Evolutionary conservation across 2,888 invertebrate species (phyloP), one percentile per base, ranked within the genome.

Genomic region (Acrobasis consociella): DNA sequence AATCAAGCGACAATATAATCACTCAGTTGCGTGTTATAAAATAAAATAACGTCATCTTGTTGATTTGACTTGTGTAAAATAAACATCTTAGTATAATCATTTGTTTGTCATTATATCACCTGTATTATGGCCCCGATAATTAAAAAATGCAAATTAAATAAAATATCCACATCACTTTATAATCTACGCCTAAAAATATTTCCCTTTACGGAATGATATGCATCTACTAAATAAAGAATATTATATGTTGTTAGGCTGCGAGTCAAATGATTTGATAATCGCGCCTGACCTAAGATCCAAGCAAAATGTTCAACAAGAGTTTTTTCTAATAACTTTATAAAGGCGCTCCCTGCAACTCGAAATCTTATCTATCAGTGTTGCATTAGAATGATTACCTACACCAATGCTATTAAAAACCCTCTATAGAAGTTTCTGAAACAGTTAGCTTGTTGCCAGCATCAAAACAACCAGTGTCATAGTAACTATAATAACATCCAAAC

Each of bases 81-180:
- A 71, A 73, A 72, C 65, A 68, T 64, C 64, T 70, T 31, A 31
- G 31, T 31, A 67, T 63, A 62, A 15, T 56, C 22, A 42, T 17
- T n/a, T 42, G 42, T 51, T 51, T 52, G 17, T 60, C 60, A 60
- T 51, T 65, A 52, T 80, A 84, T 83, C 84, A 85, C 82, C 70
- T 76, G 78, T 75, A 66, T 73, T 83, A 86, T 85, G 86, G 85
- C 86, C 80, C 80, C 79, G 70, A 76, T 72, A 76, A 72, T 69
- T 64, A 38, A 59, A 78, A 80, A 73, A 64, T 74, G 42, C 56
- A 81, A 83, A 79, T 76, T 74, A 72, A 67, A 65, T 65, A 65
- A 31, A 69, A 68, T 61, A 62, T 64, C 62, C 66, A 64, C 60
- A 17, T 62, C 60, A 64, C 63, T 67, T 60, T 50, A 58, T 65